phyloP scores from a whole-genome alignment of 2,113 vertebrate genomes.

The Eulemur macaco region DNA sequence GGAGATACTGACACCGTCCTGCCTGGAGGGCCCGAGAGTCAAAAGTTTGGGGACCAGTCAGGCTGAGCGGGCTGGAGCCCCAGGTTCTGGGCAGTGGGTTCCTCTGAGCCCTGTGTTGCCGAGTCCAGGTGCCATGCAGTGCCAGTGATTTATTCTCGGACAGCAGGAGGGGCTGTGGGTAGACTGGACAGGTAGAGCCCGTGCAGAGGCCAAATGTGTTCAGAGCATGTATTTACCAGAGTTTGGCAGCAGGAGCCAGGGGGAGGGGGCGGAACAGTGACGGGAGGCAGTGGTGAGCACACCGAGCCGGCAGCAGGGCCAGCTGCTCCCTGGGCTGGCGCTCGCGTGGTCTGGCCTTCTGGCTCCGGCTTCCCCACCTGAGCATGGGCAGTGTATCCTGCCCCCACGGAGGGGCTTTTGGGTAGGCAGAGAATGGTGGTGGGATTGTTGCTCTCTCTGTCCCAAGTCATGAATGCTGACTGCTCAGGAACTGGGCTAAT shows the following conservation, averaged over 20 bases:
- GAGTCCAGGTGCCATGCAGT: too few relatives aligned
- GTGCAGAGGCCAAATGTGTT: neutral
- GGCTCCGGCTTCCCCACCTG: neutral
- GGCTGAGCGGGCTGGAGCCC: neutral
- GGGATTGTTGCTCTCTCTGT: neutral
- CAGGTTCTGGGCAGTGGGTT: neutral
- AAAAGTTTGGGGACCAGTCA: neutral
- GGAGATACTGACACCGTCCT: neutral
- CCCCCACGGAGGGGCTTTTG: neutral
- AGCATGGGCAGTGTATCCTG: neutral
- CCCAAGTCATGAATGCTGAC: neutral
- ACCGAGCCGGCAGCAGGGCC: neutral
- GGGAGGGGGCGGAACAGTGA: rapidly evolving
- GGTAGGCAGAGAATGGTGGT: neutral
- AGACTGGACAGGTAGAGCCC: neutral
- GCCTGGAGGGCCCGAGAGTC: neutral
- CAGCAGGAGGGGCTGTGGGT: neutral
- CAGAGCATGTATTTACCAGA: neutral
- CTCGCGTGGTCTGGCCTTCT: neutral
- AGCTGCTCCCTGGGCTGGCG: neutral
- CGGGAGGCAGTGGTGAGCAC: neutral
- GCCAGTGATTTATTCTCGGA: neutral
- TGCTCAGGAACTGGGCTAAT: neutral
- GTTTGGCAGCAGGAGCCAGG: neutral
- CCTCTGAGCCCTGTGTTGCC: neutral